Base-by-base conservation (phyloP, 1,140 invertebrate genomes). In the Drosophila busckii region DNA sequence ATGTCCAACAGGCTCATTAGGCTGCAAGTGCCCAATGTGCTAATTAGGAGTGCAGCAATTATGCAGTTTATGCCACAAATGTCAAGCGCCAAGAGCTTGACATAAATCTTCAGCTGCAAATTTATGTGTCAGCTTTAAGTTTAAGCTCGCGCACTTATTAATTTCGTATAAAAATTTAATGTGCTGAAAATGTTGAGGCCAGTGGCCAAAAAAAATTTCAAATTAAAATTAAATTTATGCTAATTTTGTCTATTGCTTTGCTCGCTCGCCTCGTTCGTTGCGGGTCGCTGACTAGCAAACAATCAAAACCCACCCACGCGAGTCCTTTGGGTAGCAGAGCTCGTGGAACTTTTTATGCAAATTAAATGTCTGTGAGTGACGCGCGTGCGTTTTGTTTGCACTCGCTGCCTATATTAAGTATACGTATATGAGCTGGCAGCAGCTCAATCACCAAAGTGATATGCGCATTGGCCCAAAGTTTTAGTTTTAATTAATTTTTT, bases 141-240 rank as follows among this genome's bases (percentile, higher is more conserved):
- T 13, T 7, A 17, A 34, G 10, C 38, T 8, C 4, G 15, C 22
- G 2, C 1, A 10, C 13, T 19, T 20, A 3, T 8, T 15, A 61
- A 45, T 20, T 37, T 8, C 8, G 46, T n/a, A 37, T 16, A 29
- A 23, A 23, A 15, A 12, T 16, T 37, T 16, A 53, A 59, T 42
- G 26, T 41, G 41, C 54, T 41, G 56, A 60, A 49, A 63, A 66
- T 68, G 69, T 68, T 53, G 75, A 68, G n/a, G n/a, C n/a, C n/a
- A n/a, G 73, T 73, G 73, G 73, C 75, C 53, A 80, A 78, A n/a
- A n/a, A n/a, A n/a, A n/a, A 80, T 73, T 78, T 80, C 63, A 78
- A 78, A 78, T 78, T 78, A 80, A 78, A 78, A 78, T 78, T 71
- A 78, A 78, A 73, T 73, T 78, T 78, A 78, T 80, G 71, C 71